Evolutionary conservation across 2,888 invertebrate genomes (phyloP).

Genomic region (Sthenelais limicola): DNA sequence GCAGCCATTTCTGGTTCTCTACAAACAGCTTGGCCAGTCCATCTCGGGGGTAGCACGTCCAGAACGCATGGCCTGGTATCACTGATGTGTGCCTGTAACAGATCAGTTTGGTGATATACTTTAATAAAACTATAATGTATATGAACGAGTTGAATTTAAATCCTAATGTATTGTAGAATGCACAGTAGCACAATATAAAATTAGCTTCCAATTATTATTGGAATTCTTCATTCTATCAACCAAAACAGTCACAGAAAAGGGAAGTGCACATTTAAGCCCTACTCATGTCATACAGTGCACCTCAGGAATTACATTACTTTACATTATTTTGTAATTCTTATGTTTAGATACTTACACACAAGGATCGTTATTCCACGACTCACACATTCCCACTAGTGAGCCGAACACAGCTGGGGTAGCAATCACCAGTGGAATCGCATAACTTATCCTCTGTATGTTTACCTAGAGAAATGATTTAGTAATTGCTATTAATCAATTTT

Average conservation of each 20-base stretch:
- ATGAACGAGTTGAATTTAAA: no score
- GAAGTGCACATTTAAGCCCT: no score
- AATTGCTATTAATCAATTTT: no score
- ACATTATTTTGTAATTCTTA: no score
- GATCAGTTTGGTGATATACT: background rate
- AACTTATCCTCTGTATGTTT: constrained; percentile 93
- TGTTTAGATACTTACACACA: constrained; percentile 75
- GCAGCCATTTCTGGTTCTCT: constrained; percentile 32
- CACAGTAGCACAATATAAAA: no score
- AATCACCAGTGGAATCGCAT: constrained; percentile 95
- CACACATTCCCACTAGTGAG: constrained; percentile 88
- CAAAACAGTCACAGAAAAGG: no score
- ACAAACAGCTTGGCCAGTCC: constrained; percentile 58
- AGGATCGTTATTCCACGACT: constrained; percentile 86
- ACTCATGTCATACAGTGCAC: no score
- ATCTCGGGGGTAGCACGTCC: constrained; percentile 70
- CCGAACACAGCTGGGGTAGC: constrained; percentile 93
- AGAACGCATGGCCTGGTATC: constrained; percentile 23
- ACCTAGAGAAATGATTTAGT: background rate
- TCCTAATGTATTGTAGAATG: no score
- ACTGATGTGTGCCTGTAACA: constrained; percentile 11
- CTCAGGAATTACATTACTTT: no score
- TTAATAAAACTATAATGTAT: background rate
- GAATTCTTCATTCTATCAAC: no score
- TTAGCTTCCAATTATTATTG: no score